phyloP scores from a whole-genome alignment of 92 coral and sea anemone species.

The Meandrina meandrites region DNA sequence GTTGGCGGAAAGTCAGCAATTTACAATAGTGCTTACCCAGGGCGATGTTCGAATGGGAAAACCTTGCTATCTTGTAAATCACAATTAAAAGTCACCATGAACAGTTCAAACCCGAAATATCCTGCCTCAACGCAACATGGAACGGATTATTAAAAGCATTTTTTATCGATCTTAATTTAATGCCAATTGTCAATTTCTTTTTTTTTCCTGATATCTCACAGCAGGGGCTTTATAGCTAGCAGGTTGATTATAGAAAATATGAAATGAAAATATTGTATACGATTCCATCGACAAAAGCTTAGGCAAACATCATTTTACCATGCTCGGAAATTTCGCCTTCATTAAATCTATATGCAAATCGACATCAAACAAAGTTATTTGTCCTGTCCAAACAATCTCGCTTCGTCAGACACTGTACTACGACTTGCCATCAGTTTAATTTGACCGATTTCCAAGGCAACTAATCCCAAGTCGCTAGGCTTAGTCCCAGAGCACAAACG shows the following conservation, averaged over 20 bases:
- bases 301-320: not conserved
- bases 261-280: not conserved
- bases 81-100: not conserved
- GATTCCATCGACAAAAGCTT: not conserved
- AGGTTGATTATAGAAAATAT: not conserved
- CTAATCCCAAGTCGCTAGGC: not conserved
- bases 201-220: not conserved
- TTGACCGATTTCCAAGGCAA: not conserved
- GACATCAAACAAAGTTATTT: not conserved
- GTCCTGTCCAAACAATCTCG: not conserved
- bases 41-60: not conserved
- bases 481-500: too few relatives aligned
- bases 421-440: not conserved
- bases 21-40: not conserved
- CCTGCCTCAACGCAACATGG: not conserved
- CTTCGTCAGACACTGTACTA: not conserved
- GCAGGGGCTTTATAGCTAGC: not conserved
- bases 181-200: not conserved
- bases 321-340: not conserved
- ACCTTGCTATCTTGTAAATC: not conserved
- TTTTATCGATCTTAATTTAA: constrained; percentile 3
- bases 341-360: constrained; percentile 33
- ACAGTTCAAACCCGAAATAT: not conserved
- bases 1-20: not conserved
- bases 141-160: not conserved